phyloP scores from a whole-genome alignment of 53 echinoderm and acorn worm genomes.

The Crossaster papposus region DNA sequence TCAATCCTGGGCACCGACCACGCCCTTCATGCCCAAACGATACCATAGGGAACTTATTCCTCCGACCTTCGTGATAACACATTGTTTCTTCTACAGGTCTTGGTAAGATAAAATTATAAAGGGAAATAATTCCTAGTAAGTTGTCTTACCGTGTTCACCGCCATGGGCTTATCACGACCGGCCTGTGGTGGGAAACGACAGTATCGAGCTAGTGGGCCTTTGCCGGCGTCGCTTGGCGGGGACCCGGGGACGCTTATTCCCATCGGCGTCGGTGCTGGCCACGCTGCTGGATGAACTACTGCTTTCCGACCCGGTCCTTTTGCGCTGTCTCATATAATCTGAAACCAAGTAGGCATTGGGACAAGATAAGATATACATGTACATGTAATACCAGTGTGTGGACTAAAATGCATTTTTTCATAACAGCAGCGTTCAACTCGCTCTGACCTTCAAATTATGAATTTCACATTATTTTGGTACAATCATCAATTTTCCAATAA shows the following conservation, averaged over 20 bases:
- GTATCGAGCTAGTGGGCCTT: not conserved
- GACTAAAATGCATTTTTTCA: not conserved
- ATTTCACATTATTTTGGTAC: no score
- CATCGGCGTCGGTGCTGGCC: not conserved
- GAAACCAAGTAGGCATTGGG: not conserved
- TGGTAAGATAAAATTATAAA: not conserved
- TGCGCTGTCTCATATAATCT: constrained; percentile 39
- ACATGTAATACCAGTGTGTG: not conserved
- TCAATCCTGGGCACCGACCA: constrained; percentile 4
- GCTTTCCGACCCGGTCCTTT: constrained; percentile 22
- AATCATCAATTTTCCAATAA: no score
- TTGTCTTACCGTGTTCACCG: constrained; percentile 14
- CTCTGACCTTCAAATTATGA: not conserved
- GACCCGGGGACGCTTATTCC: not conserved
- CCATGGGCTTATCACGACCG: constrained; percentile 17
- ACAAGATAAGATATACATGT: not conserved
- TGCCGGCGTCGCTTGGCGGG: constrained; percentile 40
- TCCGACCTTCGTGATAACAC: not conserved
- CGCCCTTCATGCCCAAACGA: constrained; percentile 18
- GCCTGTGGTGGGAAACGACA: not conserved
- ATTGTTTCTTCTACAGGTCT: not conserved
- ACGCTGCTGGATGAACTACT: not conserved
- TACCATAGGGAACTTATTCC: not conserved
- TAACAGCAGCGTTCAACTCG: not conserved
- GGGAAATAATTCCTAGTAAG: not conserved